phyloP scores from a whole-genome alignment of 2,797 vertebrate species.

The Limosa lapponica region DNA sequence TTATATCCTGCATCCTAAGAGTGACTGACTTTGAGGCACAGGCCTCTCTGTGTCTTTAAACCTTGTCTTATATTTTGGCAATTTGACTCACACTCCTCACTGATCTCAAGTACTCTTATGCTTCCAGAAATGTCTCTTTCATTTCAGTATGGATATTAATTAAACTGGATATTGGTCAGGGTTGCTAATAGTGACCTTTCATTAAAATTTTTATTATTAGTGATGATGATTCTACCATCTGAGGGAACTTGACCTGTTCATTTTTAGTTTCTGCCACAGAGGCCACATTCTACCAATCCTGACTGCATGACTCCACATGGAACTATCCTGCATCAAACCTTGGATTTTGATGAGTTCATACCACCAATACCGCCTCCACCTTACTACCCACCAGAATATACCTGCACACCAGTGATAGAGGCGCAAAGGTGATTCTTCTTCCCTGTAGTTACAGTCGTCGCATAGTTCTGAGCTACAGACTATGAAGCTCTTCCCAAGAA shows the following conservation, averaged over 20 bases:
- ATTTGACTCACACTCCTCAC: not conserved
- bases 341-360: constrained; percentile 98
- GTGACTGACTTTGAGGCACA: not conserved
- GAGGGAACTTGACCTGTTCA: not conserved
- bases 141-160: not conserved
- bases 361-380: constrained; percentile 95
- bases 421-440: constrained; percentile 86
- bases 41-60: not conserved
- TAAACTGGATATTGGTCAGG: not conserved
- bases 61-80: not conserved
- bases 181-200: not conserved
- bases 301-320: constrained; percentile 94
- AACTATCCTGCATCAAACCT: constrained; percentile 90
- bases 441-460: not conserved
- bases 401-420: constrained; percentile 90
- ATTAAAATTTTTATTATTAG: not conserved
- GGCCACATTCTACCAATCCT: constrained; percentile 83
- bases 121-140: not conserved
- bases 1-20: not conserved
- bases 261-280: constrained; percentile 93
- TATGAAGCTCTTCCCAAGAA: not conserved
- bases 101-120: not conserved
- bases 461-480: not conserved
- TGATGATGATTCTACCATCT: not conserved
- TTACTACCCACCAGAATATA: constrained; percentile 97